Evolutionary conservation across 1,140 invertebrate species (phyloP).

Genomic region (Drosophila bocqueti): DNA sequence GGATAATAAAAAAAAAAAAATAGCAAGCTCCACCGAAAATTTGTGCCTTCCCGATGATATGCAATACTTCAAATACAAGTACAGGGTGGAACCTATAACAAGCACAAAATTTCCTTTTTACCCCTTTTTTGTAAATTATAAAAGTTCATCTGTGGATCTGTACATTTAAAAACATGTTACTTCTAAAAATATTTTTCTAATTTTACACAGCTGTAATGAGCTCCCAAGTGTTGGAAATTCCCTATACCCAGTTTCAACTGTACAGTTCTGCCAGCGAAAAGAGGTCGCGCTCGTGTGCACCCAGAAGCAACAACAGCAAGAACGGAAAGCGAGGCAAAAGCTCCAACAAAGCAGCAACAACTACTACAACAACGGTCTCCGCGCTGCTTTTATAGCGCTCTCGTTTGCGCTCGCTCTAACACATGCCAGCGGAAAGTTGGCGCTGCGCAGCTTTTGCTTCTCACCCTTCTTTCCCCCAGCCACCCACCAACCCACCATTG

Average conservation of each 20-base stretch:
- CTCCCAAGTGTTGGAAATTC: conserved; percentile 27
- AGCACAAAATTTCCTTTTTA: neutral
- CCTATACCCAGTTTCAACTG: conserved; percentile 60
- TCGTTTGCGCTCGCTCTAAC: conserved; percentile 80
- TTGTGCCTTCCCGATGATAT: conserved; percentile 30
- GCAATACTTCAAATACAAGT: conserved; percentile 8
- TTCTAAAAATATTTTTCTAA: neutral
- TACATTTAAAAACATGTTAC: neutral
- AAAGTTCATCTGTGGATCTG: neutral
- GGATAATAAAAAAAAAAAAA: neutral
- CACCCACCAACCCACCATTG: conserved; percentile 5
- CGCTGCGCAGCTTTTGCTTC: conserved; percentile 61
- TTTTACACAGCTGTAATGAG: neutral
- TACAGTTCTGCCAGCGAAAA: conserved; percentile 62
- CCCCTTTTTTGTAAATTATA: neutral
- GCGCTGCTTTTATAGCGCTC: conserved; percentile 61
- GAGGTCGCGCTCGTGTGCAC: conserved; percentile 81
- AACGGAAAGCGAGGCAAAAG: conserved; percentile 29
- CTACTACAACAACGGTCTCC: conserved; percentile 52
- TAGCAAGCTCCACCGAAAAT: conserved; percentile 16
- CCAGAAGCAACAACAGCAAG: conserved; percentile 54
- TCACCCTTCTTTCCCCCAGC: neutral
- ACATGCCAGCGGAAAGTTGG: conserved; percentile 68
- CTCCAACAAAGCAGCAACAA: conserved; percentile 36
- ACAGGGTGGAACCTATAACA: neutral